Evolutionary conservation across 2,888 invertebrate species (phyloP).

Genomic region (Timema cristinae): DNA sequence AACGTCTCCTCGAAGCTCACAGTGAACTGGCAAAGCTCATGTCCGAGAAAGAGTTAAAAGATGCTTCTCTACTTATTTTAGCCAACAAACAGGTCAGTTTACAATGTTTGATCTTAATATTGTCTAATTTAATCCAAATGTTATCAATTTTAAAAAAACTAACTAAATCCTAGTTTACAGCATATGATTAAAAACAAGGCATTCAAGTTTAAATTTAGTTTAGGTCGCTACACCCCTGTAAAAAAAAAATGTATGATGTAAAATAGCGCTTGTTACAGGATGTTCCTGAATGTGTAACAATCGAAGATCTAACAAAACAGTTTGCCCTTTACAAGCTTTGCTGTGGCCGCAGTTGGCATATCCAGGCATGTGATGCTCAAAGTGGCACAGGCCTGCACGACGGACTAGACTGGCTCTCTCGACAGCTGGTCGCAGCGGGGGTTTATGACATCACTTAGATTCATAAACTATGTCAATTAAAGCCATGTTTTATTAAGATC

Average conservation of each 20-base stretch:
- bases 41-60: constrained; percentile 54
- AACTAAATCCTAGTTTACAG: background rate
- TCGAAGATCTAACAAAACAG: constrained; percentile 51
- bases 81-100: constrained; percentile 54
- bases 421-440: constrained; percentile 48
- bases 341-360: constrained; percentile 54
- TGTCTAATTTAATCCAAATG: background rate
- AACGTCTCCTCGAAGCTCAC: constrained; percentile 50
- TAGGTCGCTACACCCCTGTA: too few species aligned
- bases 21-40: constrained; percentile 52
- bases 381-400: constrained; percentile 49
- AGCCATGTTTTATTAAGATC: too few species aligned
- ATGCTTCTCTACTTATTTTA: constrained; percentile 53
- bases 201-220: too few species aligned
- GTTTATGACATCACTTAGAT: constrained; percentile 30
- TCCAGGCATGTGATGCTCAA: constrained; percentile 52
- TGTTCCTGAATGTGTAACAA: constrained; percentile 44
- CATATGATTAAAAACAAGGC: background rate
- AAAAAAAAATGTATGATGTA: too few species aligned
- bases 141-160: background rate
- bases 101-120: background rate
- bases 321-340: constrained; percentile 52
- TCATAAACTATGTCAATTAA: too few species aligned
- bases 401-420: constrained; percentile 54
- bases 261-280: constrained; percentile 42